Evolutionary conservation across 2,797 vertebrate species (phyloP).

Genomic region (Rhabdomys pumilio): DNA sequence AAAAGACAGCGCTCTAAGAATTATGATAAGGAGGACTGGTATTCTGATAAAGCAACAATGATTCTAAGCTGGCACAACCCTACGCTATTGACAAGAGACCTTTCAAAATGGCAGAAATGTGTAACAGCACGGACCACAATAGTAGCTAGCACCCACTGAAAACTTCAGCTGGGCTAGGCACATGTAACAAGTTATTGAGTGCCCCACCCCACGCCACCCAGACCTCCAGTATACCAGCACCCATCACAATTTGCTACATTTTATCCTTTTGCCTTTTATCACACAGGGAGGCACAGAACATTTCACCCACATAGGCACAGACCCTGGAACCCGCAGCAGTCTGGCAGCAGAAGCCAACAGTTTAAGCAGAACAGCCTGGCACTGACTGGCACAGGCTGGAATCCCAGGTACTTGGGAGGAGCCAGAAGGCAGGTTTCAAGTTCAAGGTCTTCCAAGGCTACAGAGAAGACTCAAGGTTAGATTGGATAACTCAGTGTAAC

Average conservation of each 20-base stretch:
- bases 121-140: background rate
- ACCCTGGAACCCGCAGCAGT: background rate
- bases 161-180: background rate
- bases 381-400: too few species aligned
- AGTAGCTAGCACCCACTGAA: background rate
- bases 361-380: background rate
- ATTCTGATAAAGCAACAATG: conserved; percentile 22
- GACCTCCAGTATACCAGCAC: background rate
- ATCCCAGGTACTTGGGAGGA: background rate
- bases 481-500: background rate
- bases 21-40: background rate
- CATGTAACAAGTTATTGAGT: background rate
- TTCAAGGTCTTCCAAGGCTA: background rate
- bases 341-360: background rate
- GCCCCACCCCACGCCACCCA: background rate
- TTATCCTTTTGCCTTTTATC: background rate
- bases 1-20: conserved; percentile 4
- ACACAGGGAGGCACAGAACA: background rate
- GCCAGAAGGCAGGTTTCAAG: background rate
- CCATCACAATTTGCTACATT: background rate
- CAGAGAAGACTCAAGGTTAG: background rate
- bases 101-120: conserved; percentile 41
- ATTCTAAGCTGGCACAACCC: conserved; percentile 4
- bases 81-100: background rate
- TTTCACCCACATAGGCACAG: background rate